Evolutionary conservation across 2,888 invertebrate genomes (phyloP), one percentile per base, ranked within the genome.

Genomic region (Ptychoptera albimana): DNA sequence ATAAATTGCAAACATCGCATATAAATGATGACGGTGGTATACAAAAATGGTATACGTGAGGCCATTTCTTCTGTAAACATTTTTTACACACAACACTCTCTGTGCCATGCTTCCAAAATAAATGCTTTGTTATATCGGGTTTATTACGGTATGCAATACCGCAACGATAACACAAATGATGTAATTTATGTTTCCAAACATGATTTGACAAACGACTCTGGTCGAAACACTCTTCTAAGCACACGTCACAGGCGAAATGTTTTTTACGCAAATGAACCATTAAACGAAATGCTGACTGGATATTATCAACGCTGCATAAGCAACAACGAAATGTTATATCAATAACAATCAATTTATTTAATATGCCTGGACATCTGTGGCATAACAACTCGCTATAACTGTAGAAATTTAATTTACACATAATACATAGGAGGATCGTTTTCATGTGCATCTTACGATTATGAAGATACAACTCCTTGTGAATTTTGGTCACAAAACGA

Each of bases 81-180:
- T 74, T 79, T 60, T 86, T 86, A 59, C 89, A 89, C 32, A 79
- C 64, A 2, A 84, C 80, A 64, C 87, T 87, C 58, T 89, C 86
- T 2, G 88, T 88, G 15, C 88, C 88, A 61, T 91, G 89, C 62
- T 89, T 91, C 88, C 89, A 89, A 60, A 87, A 88, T 45, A 89
- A 68, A 67, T 91, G 89, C 57, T 86, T 85, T 12, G 84, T 85
- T 47, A 88, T 89, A 57, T 88, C 87, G 44, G 80, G 80, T 60
- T 87, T 87, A 62, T 87, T 88, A 51, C 86, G 74, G 59, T 89
- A 89, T 1, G 88, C 80, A 50, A 89, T 84, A 31, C 85, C 85
- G 60, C 89, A 89, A 16, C 87, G 75, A 60, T 87, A 88, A 58
- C 89, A 89, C 45, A 86, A 67, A 63, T 88, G 87, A 61, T 86